Percentiles rank a stretch among this genome's conserved stretches.
Conservation (phyloP, 1,140 invertebrate genomes). For the Danaus plexippus region DNA sequence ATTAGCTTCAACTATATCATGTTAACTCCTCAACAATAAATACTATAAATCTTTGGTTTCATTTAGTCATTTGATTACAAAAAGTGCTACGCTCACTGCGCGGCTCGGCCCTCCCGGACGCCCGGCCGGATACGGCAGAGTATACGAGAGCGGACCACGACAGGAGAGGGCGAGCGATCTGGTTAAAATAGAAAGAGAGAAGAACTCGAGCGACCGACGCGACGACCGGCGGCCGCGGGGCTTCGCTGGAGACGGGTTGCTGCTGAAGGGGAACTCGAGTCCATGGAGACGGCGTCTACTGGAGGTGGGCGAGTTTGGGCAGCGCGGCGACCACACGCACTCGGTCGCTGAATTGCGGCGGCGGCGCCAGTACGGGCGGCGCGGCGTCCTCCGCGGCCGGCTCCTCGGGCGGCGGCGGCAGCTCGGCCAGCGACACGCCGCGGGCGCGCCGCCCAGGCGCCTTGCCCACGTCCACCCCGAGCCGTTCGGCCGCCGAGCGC, state of each 20-base stretch:
- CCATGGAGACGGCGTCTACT: not conserved
- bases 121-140: no score
- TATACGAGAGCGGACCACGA: no score
- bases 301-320: slow-evolving; percentile 74
- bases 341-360: slow-evolving; percentile 81
- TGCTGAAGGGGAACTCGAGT: not conserved
- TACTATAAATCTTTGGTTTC: slow-evolving; percentile 71
- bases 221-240: no score
- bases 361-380: slow-evolving; percentile 75
- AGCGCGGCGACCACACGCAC: slow-evolving; percentile 86
- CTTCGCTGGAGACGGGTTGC: no score
- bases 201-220: no score
- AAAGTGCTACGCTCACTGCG: slow-evolving; percentile 19
- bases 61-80: slow-evolving; percentile 57
- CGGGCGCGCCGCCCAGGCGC: slow-evolving; percentile 45
- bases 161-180: no score
- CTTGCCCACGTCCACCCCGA: slow-evolving; percentile 55
- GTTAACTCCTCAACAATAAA: slow-evolving; percentile 63
- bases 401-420: slow-evolving; percentile 86
- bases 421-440: slow-evolving; percentile 82
- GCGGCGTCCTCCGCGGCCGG: slow-evolving; percentile 69
- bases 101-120: no score
- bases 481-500: slow-evolving; percentile 63
- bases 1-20: slow-evolving; percentile 56
- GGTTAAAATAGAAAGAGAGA: no score